Evolutionary conservation across 1,140 invertebrate genomes (phyloP).

Genomic region (Leptinotarsa texana): DNA sequence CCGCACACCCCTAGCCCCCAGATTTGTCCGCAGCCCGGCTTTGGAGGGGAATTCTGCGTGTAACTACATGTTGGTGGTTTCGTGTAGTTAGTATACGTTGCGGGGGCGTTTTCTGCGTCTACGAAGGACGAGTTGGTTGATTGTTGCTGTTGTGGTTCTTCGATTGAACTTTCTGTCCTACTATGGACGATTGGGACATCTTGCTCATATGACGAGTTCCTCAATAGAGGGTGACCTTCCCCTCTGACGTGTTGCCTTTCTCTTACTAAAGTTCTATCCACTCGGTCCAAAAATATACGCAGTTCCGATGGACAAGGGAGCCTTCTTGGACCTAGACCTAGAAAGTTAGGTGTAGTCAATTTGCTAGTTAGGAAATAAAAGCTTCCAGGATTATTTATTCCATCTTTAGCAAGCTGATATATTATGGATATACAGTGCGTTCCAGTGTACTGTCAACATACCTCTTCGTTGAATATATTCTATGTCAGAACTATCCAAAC

Average conservation of each 20-base stretch:
- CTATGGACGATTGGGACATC: not conserved
- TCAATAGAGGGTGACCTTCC: constrained; percentile 55
- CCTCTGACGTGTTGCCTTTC: constrained; percentile 57
- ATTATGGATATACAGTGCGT: too few species aligned
- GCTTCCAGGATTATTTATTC: too few species aligned
- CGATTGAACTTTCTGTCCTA: not conserved
- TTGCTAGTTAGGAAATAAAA: too few species aligned
- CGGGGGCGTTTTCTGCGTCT: constrained; percentile 29
- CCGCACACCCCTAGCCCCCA: constrained; percentile 57
- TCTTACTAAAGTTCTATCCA: constrained; percentile 38
- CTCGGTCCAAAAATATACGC: constrained; percentile 31
- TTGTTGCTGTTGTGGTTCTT: not conserved
- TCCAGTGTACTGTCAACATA: not conserved
- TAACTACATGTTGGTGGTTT: not conserved
- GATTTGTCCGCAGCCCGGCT: constrained; percentile 58
- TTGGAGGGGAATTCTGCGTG: constrained; percentile 49
- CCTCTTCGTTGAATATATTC: constrained; percentile 32
- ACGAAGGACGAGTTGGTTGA: not conserved
- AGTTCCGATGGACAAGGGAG: constrained; percentile 26
- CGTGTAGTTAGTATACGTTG: not conserved
- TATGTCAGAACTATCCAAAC: constrained; percentile 26
- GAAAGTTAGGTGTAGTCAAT: not conserved
- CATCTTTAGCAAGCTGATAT: too few species aligned
- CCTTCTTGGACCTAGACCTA: constrained; percentile 29
- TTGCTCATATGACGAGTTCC: constrained; percentile 23